Percentiles rank a stretch among this genome's conserved stretches.
phyloP scores from a whole-genome alignment of 2,113 vertebrate species.

The Lasiurus cinereus region DNA sequence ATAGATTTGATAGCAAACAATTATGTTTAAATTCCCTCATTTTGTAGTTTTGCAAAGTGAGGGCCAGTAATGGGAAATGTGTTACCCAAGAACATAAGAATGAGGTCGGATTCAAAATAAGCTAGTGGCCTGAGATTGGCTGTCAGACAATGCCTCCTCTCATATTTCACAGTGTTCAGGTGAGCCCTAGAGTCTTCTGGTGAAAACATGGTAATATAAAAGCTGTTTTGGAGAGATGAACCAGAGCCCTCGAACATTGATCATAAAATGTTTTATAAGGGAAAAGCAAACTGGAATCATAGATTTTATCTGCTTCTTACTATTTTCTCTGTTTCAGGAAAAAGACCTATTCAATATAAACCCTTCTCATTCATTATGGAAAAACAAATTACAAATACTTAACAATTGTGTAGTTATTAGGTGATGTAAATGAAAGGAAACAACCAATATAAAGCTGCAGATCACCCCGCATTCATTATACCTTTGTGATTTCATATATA shows the following conservation, averaged over 20 bases:
- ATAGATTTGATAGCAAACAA: background rate
- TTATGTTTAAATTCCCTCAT: background rate
- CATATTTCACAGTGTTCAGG: background rate
- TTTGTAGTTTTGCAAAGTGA: background rate
- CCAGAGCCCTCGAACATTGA: background rate
- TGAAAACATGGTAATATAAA: background rate
- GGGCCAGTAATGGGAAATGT: background rate
- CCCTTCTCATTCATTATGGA: background rate
- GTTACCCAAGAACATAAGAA: background rate
- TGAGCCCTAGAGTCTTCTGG: background rate
- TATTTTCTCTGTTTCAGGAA: background rate
- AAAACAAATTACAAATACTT: background rate
- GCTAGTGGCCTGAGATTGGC: background rate
- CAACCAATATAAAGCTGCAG: background rate
- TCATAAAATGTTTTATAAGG: background rate
- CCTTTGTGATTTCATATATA: background rate
- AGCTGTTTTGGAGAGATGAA: background rate
- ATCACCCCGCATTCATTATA: background rate
- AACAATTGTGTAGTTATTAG: background rate
- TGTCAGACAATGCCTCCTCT: background rate
- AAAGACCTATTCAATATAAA: background rate
- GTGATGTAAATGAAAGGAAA: background rate
- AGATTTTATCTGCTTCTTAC: background rate
- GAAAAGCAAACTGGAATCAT: slow-evolving; percentile 27
- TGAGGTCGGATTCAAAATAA: background rate